Base-by-base conservation (phyloP, 2,888 invertebrate species). In the Drosophila mercatorum region DNA sequence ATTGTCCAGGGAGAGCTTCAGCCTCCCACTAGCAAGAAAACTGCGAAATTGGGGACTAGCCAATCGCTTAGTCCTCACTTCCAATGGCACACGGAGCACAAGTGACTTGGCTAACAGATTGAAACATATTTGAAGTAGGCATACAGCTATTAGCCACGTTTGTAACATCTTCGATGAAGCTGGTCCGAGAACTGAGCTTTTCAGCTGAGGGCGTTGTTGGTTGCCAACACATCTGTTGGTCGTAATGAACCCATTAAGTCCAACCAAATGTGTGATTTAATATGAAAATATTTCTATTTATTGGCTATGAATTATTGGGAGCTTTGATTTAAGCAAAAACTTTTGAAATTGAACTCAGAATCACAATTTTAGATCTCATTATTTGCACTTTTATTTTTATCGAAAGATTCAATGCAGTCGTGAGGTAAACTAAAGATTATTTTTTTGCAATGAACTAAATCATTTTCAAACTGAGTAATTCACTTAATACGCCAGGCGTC, bases 161-260 rank as follows among this genome's bases (percentile, higher is more conserved):
- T 52, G 72, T 51, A 26, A 26, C 83, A 88, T 85, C 58, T 56
- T 64, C 52, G 28, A n/a, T 40, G 49, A 26, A 46, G 41, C n/a
- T 67, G n/a, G 34, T 43, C 31, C 12, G 17, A 28, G 17, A 58
- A 69, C 72, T 79, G 14, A 68, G 10, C 22, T 2, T 10, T 17
- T 3, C 26, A 7, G 5, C 34, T n/a, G 11, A 26, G 17, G 17
- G 10, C 6, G 5, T 26, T 11, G 17, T 4, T 40, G 26, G 62
- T 11, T 52, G 17, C 10, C 61, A 28, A 28, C 22, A 3, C 52
- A 72, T 47, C 72, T 61, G 70, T 40, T 31, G 38, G 10, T 12
- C 11, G 2, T 52, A 71, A 71, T 71, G 34, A 40, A 36, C 10
- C 46, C 12, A 58, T 71, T 53, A 47, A 14, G 7, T 3, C 46